Conservation (phyloP, 2,888 invertebrate species). For the Ormia ochracea region DNA sequence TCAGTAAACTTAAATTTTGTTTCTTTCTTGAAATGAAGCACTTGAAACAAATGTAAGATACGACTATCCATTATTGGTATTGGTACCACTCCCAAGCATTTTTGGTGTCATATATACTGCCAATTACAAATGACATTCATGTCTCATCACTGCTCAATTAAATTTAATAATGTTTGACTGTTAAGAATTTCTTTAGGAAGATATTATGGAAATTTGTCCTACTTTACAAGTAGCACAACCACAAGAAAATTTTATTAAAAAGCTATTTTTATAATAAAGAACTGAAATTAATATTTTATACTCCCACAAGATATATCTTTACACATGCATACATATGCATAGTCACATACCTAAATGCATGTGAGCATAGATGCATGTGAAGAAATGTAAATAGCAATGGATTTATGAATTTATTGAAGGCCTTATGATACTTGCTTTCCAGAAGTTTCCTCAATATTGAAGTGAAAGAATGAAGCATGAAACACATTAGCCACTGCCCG, state of each 20-base stretch:
- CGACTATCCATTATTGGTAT: too few relatives aligned
- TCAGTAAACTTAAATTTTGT: too few relatives aligned
- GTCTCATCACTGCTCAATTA: background rate
- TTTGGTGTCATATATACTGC: background rate
- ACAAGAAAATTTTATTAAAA: background rate
- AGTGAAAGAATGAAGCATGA: too few relatives aligned
- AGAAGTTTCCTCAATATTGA: too few relatives aligned
- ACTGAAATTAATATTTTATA: background rate
- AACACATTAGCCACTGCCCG: too few relatives aligned
- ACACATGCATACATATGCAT: background rate
- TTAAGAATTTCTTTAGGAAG: background rate
- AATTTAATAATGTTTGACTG: constrained; percentile 3
- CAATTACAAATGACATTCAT: background rate
- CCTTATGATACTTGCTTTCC: too few relatives aligned
- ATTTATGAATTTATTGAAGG: too few relatives aligned
- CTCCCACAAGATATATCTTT: background rate
- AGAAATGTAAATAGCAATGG: too few relatives aligned
- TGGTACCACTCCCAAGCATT: background rate
- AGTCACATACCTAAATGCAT: too few relatives aligned
- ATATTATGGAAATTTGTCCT: constrained; percentile 32
- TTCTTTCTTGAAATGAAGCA: too few relatives aligned
- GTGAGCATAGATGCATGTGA: too few relatives aligned
- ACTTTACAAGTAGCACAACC: constrained; percentile 24
- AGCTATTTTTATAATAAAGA: background rate
- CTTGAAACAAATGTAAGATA: too few relatives aligned